phyloP scores from a whole-genome alignment of 2,113 vertebrate genomes.

The Xiphophorus maculatus region DNA sequence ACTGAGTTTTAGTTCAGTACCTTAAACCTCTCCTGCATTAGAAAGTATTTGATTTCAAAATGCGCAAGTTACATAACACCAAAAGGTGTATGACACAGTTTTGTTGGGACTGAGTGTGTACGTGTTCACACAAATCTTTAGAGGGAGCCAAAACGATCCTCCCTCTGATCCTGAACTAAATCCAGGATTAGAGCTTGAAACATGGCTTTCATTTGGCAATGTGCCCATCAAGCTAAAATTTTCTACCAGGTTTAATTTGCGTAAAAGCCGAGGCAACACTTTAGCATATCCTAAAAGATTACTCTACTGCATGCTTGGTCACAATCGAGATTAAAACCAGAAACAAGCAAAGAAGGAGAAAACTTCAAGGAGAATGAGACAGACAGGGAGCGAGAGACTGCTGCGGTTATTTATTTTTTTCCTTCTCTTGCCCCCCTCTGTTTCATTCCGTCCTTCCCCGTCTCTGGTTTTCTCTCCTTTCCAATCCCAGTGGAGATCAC shows the following conservation, averaged over 20 bases:
- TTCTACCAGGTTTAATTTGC: constrained; percentile 10
- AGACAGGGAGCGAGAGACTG: constrained; percentile 6
- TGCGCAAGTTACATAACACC: constrained; percentile 58
- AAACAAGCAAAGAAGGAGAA: constrained; percentile 1
- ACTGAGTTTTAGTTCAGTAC: constrained; percentile 16
- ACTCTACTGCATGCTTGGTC: background rate
- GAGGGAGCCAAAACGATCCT: constrained; percentile 50
- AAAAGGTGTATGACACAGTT: constrained; percentile 61
- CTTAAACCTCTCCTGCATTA: constrained; percentile 13
- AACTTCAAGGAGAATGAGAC: constrained; percentile 1
- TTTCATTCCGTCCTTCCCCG: constrained; percentile 27
- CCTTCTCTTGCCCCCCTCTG: background rate
- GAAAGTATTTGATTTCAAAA: constrained; percentile 53
- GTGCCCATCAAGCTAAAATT: constrained; percentile 42
- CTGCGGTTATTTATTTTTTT: constrained; percentile 9
- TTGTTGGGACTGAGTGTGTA: constrained; percentile 17
- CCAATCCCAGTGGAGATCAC: constrained; percentile 71
- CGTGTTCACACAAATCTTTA: constrained; percentile 29
- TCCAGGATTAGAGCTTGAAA: constrained; percentile 59
- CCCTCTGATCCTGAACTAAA: constrained; percentile 60
- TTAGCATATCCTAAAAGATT: constrained; percentile 16
- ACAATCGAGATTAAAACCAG: background rate
- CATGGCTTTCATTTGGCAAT: constrained; percentile 51
- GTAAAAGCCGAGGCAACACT: constrained; percentile 34
- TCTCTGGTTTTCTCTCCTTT: constrained; percentile 46